Evolutionary conservation across 2,888 invertebrate genomes (phyloP), one percentile per base, ranked within the genome.

Genomic region (Anarsia innoxiella): DNA sequence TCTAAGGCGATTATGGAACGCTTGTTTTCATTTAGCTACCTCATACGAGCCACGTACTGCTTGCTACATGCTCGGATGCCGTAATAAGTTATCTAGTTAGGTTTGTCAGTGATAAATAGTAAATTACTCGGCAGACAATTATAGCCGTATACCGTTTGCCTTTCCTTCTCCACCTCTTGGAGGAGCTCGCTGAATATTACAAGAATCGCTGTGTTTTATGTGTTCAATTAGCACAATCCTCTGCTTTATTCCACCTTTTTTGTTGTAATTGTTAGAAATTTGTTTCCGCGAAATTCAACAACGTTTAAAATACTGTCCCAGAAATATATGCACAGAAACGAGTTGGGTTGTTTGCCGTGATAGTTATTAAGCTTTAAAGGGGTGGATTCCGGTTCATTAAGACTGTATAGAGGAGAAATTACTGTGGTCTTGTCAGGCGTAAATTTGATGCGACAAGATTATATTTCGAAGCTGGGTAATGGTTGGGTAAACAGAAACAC

Each of bases 11-110:
- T 56, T 51, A 55, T 41, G 35, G 40, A 45, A 46, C 42, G 47
- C 46, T 44, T 45, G 45, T 50, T 45, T 51, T 42, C 51, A 12
- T 4, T 3, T 3, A 27, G 27, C 27, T 9, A 25, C 8, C 8
- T 25, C n/a, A 25, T 9, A 25, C n/a, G 25, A 25, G n/a, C 19
- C 25, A 25, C 25, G 25, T 25, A 27, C 11, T 42, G 46, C 50
- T 48, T 48, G 19, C 47, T 52, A 60, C 53, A 55, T 49, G 53
- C 49, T 45, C 56, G 49, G 51, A 49, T 50, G 41, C 48, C 51
- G 49, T 59, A 60, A 62, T 67, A 65, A 59, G 51, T 66, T 65
- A 69, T 57, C 62, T 58, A 58, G 60, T 66, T 69, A 63, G 55
- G 51, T 56, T 45, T 56, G 63, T 60, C 67, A 60, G 59, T 57